phyloP scores from a whole-genome alignment of 2,888 invertebrate genomes.

The Drosophila flavopinicola region DNA sequence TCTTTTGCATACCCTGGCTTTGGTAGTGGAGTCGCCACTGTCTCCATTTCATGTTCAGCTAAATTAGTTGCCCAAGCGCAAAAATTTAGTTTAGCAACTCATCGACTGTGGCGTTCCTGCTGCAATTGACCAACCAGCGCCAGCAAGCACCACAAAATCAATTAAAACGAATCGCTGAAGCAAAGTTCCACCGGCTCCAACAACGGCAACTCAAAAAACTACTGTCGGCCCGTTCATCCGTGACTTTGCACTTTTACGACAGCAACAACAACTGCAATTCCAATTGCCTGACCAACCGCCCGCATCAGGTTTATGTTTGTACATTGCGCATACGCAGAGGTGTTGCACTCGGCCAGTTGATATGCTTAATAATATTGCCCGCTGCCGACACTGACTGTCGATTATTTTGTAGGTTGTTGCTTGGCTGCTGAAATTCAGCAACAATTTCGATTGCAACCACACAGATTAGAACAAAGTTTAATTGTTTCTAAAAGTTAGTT shows the following conservation, averaged over 20 bases:
- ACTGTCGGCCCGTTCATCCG: slow-evolving; percentile 69
- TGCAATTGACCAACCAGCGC: slow-evolving; percentile 38
- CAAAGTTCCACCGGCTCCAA: slow-evolving; percentile 64
- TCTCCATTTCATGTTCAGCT: slow-evolving; percentile 55
- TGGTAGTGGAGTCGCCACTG: slow-evolving; percentile 39
- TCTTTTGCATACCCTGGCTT: slow-evolving; percentile 57
- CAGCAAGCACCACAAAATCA: slow-evolving; percentile 61
- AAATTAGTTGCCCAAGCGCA: slow-evolving; percentile 73
- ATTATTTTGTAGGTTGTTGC: slow-evolving; percentile 32
- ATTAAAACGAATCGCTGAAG: slow-evolving; percentile 77
- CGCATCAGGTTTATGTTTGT: slow-evolving; percentile 24
- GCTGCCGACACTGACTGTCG: slow-evolving; percentile 56
- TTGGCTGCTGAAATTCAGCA: slow-evolving; percentile 17
- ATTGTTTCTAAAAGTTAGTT: too few species aligned
- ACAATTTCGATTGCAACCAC: slow-evolving; percentile 38
- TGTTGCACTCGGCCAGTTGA: slow-evolving; percentile 60
- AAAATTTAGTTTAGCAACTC: slow-evolving; percentile 48
- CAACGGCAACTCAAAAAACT: slow-evolving; percentile 25
- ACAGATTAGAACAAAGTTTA: not conserved
- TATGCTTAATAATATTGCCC: slow-evolving; percentile 63
- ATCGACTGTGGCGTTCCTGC: slow-evolving; percentile 46
- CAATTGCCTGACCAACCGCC: slow-evolving; percentile 46
- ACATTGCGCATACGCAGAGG: slow-evolving; percentile 70
- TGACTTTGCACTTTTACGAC: slow-evolving; percentile 78
- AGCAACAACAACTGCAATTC: slow-evolving; percentile 38